A percentile compares a stretch with the other conserved stretches of the same genome.
phyloP scores from a whole-genome alignment of 2,113 vertebrate genomes.

The Heterochromis multidens region DNA sequence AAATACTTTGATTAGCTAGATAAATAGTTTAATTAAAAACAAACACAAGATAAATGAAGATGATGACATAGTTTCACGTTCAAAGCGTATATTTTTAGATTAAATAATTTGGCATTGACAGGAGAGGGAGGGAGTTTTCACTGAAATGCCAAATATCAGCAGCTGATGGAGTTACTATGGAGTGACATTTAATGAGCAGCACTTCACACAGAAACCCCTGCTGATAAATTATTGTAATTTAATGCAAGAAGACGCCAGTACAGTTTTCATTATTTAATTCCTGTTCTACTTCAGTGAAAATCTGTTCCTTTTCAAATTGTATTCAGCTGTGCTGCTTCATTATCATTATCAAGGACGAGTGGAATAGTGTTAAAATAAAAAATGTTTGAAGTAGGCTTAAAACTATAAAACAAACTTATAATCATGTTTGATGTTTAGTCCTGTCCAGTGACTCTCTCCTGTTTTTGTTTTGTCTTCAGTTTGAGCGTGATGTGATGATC shows the following conservation, averaged over 20 bases:
- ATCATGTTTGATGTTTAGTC: not conserved
- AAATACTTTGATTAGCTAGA: not conserved
- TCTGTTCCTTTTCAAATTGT: not conserved
- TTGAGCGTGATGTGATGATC: conserved; percentile 83
- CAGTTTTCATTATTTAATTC: not conserved
- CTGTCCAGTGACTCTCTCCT: not conserved
- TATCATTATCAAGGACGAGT: not conserved
- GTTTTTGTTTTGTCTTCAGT: conserved; percentile 60
- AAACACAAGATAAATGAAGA: not conserved
- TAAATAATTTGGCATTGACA: not conserved
- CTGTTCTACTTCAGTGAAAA: not conserved
- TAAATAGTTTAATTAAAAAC: not conserved
- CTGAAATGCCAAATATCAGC: conserved; percentile 37
- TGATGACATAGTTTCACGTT: not conserved
- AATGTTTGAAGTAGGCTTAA: not conserved
- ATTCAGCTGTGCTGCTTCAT: not conserved
- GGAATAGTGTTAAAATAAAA: not conserved
- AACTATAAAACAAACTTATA: not conserved
- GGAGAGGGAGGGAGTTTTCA: not conserved
- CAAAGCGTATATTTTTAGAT: not conserved
- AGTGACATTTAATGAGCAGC: conserved; percentile 39
- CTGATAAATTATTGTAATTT: not conserved
- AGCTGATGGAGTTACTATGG: not conserved
- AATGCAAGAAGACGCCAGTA: not conserved
- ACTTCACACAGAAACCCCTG: not conserved